Conservation (phyloP, 1,140 invertebrate species). For the Euwallacea fornicatus region DNA sequence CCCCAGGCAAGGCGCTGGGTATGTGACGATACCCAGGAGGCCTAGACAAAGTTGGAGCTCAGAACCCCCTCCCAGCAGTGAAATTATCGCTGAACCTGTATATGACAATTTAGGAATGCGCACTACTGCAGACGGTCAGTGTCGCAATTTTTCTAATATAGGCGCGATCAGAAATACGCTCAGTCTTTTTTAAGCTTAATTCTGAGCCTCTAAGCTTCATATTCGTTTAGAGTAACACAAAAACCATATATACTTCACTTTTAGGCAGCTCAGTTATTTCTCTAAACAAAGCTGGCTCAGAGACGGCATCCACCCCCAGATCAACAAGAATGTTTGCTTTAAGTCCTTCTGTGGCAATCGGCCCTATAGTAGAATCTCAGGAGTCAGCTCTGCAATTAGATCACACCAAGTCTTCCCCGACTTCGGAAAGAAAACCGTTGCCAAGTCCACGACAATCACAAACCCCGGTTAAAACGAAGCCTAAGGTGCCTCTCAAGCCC, state of each 20-base stretch:
- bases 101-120: constrained; percentile 82
- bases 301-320: constrained; percentile 51
- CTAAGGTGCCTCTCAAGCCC: constrained; percentile 45
- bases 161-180: no score
- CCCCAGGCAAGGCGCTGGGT: constrained; percentile 64
- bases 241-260: not conserved
- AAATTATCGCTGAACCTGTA: constrained; percentile 67
- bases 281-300: constrained; percentile 65
- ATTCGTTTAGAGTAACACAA: no score
- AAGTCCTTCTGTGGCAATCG: constrained; percentile 56
- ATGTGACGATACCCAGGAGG: constrained; percentile 81
- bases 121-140: constrained; percentile 78
- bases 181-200: no score
- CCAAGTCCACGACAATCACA: constrained; percentile 54
- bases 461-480: constrained; percentile 53
- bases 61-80: constrained; percentile 49
- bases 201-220: no score
- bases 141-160: no score
- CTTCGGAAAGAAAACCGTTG: constrained; percentile 31
- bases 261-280: constrained; percentile 77
- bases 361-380: constrained; percentile 65
- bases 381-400: constrained; percentile 54
- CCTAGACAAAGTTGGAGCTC: constrained; percentile 70
- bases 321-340: constrained; percentile 51
- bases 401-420: constrained; percentile 39